These are phyloP conservation scores for Tauraco erythrolophus DNA, from an alignment of 2,113 vertebrate genomes.

Conservation along the genomic window DNA sequence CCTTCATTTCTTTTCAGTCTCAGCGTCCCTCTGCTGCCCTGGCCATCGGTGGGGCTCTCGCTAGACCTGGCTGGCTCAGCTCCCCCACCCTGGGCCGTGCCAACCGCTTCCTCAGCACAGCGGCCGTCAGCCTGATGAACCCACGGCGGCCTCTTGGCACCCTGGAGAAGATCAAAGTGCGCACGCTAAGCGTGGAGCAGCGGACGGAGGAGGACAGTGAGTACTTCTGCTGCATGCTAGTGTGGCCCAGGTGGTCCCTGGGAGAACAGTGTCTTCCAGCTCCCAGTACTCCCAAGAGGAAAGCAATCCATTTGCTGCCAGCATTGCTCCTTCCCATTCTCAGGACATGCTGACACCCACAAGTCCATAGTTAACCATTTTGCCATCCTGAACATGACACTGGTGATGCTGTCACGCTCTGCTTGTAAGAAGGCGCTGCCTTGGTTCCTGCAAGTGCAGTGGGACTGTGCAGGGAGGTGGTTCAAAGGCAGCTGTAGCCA, in stretches of 20 bases:
- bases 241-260: background rate
- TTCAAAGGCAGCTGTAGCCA: background rate
- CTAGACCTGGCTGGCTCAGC: slow-evolving; percentile 93
- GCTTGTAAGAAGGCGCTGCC: background rate
- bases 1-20: slow-evolving; percentile 22
- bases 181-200: slow-evolving; percentile 88
- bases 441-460: background rate
- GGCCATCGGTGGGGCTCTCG: slow-evolving; percentile 87
- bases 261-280: background rate
- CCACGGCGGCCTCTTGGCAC: slow-evolving; percentile 87
- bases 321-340: background rate
- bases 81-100: slow-evolving; percentile 95
- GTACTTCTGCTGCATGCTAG: slow-evolving; percentile 42
- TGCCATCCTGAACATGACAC: background rate
- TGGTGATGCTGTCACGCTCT: background rate
- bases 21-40: slow-evolving; percentile 88
- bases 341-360: background rate
- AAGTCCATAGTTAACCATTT: background rate
- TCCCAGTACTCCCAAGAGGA: background rate
- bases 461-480: background rate
- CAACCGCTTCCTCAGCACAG: slow-evolving; percentile 95
- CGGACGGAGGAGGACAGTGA: slow-evolving; percentile 95
- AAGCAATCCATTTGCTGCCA: background rate
- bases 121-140: slow-evolving; percentile 94
- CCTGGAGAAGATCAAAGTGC: slow-evolving; percentile 92